Conservation (phyloP, 2,797 vertebrate genomes). For the Trichosurus vulpecula region DNA sequence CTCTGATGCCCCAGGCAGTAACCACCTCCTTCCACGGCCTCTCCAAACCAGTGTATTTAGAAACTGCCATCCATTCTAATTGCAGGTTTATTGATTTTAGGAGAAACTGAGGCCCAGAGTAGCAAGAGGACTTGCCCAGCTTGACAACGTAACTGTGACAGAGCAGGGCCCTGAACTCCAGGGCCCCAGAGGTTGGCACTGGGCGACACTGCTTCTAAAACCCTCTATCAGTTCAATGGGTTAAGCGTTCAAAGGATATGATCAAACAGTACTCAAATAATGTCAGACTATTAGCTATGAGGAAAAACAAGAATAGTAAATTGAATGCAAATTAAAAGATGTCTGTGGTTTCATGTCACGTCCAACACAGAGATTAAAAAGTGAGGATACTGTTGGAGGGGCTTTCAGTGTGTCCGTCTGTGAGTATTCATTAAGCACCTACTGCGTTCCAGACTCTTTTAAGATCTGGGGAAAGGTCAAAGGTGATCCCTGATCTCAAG, state of each 20-base stretch:
- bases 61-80: background rate
- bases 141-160: background rate
- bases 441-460: background rate
- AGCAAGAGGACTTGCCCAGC: background rate
- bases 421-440: background rate
- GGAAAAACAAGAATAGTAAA: too few relatives aligned
- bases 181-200: background rate
- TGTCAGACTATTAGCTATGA: too few relatives aligned
- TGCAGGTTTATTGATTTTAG: background rate
- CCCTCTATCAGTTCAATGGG: background rate
- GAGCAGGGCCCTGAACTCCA: background rate
- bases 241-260: too few relatives aligned
- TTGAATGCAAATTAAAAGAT: too few relatives aligned
- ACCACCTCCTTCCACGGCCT: too few relatives aligned
- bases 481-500: background rate
- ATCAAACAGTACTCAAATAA: too few relatives aligned
- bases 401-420: rapidly evolving
- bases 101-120: background rate
- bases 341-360: too few relatives aligned
- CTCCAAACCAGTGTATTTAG: too few relatives aligned
- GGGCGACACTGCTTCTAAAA: background rate
- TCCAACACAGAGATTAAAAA: too few relatives aligned
- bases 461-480: background rate
- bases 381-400: too few relatives aligned
- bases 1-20: too few relatives aligned